These are phyloP conservation scores for Okapia johnstoni DNA, from an alignment of 2,113 vertebrate species.

Conservation along the genomic window DNA sequence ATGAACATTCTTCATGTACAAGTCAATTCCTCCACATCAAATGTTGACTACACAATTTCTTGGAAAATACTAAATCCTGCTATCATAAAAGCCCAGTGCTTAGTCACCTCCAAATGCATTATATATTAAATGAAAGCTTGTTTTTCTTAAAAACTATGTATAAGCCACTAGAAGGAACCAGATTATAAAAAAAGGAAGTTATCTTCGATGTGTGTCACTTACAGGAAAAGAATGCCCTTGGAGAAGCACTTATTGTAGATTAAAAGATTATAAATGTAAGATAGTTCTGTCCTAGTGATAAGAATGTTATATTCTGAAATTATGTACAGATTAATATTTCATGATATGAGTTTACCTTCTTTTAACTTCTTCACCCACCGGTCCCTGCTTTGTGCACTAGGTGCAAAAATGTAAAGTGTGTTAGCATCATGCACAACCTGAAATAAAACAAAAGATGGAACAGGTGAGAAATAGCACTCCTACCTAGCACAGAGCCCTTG, in stretches of 20 bases:
- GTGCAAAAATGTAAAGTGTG: constrained; percentile 93
- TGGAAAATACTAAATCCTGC: background rate
- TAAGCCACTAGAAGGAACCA: background rate
- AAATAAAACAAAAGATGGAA: constrained; percentile 37
- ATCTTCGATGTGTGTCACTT: background rate
- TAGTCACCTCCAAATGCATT: background rate
- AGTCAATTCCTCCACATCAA: background rate
- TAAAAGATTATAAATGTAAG: background rate
- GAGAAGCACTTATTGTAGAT: background rate
- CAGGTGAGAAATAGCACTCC: background rate
- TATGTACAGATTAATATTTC: background rate
- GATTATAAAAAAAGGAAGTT: constrained; percentile 2
- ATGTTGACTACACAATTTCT: background rate
- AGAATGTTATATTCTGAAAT: background rate
- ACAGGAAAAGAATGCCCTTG: background rate
- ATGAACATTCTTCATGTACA: background rate
- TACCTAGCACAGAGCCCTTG: background rate
- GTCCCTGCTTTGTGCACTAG: constrained; percentile 87
- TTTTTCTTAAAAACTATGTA: background rate
- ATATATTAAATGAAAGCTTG: background rate
- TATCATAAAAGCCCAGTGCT: background rate
- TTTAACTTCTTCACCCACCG: constrained; percentile 93
- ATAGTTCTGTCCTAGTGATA: background rate
- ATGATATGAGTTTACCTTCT: constrained; percentile 82
- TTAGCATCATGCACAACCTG: constrained; percentile 91